Conservation (phyloP, 2,888 invertebrate species). For the Epicampocera succincta region DNA sequence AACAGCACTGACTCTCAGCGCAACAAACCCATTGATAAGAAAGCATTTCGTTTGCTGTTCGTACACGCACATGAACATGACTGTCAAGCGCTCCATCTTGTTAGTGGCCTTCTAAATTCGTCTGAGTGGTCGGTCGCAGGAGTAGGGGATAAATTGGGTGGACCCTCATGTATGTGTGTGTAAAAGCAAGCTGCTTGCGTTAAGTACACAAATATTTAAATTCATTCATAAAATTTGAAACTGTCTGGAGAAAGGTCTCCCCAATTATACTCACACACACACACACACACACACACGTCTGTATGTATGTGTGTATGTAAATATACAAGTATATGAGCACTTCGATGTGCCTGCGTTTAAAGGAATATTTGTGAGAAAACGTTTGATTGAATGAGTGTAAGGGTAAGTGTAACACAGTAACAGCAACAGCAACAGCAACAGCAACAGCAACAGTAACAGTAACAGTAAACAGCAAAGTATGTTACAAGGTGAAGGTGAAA, state of each 20-base stretch:
- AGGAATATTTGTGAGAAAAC: not conserved
- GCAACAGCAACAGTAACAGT: slow-evolving; percentile 14
- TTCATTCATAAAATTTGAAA: slow-evolving; percentile 65
- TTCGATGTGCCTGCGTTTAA: not conserved
- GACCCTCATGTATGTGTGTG: too few species aligned
- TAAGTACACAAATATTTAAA: slow-evolving; percentile 40
- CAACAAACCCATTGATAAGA: too few species aligned
- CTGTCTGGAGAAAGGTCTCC: slow-evolving; percentile 13
- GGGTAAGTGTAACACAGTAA: not conserved
- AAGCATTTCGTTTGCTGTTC: too few species aligned
- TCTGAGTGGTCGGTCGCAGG: too few species aligned
- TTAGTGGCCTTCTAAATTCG: too few species aligned
- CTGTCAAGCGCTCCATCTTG: too few species aligned
- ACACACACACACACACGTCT: not conserved
- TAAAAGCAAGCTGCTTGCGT: slow-evolving; percentile 33
- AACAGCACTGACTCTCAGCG: too few species aligned
- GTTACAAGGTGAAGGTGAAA: slow-evolving; percentile 68
- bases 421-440: slow-evolving; percentile 28
- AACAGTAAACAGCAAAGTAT: slow-evolving; percentile 42
- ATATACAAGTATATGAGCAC: not conserved
- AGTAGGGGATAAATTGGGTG: too few species aligned
- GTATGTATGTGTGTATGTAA: too few species aligned
- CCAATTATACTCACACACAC: too few species aligned
- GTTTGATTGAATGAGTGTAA: not conserved
- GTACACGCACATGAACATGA: too few species aligned